phyloP scores from a whole-genome alignment of 2,113 vertebrate species.

The Nesoenas mayeri region DNA sequence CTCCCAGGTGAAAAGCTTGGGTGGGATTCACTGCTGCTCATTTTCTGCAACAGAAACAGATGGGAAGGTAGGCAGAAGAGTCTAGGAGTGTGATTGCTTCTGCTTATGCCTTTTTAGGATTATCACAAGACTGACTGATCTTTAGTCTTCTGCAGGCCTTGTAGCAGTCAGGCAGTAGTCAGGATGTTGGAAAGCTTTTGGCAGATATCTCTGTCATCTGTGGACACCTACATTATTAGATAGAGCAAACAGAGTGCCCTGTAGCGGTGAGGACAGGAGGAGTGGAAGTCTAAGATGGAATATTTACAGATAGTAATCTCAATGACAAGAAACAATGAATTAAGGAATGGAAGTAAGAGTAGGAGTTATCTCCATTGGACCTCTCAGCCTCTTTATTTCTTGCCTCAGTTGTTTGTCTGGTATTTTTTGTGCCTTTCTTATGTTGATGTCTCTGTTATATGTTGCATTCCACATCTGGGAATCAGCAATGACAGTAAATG shows the following conservation, averaged over 20 bases:
- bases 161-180: not conserved
- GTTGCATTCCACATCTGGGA: not conserved
- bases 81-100: not conserved
- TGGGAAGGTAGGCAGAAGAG: not conserved
- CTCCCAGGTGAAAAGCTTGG: not conserved
- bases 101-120: not conserved
- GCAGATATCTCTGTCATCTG: not conserved
- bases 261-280: not conserved
- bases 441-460: not conserved
- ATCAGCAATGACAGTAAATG: not conserved
- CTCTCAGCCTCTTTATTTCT: not conserved
- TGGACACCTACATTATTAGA: not conserved
- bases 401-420: not conserved
- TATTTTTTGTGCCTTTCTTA: not conserved
- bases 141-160: not conserved
- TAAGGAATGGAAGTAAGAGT: not conserved
- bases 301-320: not conserved
- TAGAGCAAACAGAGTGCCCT: not conserved
- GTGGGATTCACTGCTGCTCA: not conserved
- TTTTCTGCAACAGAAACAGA: not conserved
- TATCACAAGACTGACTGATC: not conserved
- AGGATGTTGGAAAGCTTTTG: not conserved
- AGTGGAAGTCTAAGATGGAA: not conserved
- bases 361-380: not conserved
- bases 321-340: not conserved